A percentile compares a stretch with the other conserved stretches of the same genome.
Evolutionary conservation across 2,113 vertebrate genomes (phyloP).

Genomic region (Lutjanus erythropterus): DNA sequence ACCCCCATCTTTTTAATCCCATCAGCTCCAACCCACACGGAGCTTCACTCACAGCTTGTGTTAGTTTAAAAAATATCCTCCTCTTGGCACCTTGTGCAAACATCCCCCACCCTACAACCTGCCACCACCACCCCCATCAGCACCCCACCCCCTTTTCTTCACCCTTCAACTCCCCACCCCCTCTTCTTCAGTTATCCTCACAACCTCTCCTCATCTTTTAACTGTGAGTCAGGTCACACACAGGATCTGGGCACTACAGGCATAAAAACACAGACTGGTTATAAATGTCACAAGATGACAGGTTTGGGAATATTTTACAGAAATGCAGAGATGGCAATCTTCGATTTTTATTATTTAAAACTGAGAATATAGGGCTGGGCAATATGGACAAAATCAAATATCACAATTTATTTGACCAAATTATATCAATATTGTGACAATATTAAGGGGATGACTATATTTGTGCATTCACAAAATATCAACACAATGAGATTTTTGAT

Average conservation of each 20-base stretch:
- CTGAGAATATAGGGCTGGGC: too few relatives aligned
- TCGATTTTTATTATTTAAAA: too few relatives aligned
- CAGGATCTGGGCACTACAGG: background rate
- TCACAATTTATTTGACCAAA: too few relatives aligned
- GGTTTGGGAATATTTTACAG: background rate
- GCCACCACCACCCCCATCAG: constrained; percentile 42
- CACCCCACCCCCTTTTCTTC: constrained; percentile 11
- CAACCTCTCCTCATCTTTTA: constrained; percentile 8
- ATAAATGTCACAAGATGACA: background rate
- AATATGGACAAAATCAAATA: too few relatives aligned
- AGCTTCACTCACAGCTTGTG: constrained; percentile 17
- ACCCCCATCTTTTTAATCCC: constrained; percentile 37
- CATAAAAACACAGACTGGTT: background rate
- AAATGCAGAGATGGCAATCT: too few relatives aligned
- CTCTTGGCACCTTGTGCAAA: constrained; percentile 45
- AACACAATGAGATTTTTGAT: too few relatives aligned
- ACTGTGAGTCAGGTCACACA: constrained; percentile 3
- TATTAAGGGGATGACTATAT: too few relatives aligned
- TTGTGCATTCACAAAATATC: too few relatives aligned
- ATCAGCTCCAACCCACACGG: constrained; percentile 3
- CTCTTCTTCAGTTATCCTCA: constrained; percentile 6
- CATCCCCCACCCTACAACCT: constrained; percentile 42
- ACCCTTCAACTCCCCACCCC: constrained; percentile 29
- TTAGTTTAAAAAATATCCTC: constrained; percentile 24
- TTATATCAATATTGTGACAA: too few relatives aligned